A percentile compares a stretch with the other conserved stretches of the same genome.
These are phyloP conservation scores for Paguma larvata DNA, from an alignment of 2,797 vertebrate genomes.

Conservation along the genomic window DNA sequence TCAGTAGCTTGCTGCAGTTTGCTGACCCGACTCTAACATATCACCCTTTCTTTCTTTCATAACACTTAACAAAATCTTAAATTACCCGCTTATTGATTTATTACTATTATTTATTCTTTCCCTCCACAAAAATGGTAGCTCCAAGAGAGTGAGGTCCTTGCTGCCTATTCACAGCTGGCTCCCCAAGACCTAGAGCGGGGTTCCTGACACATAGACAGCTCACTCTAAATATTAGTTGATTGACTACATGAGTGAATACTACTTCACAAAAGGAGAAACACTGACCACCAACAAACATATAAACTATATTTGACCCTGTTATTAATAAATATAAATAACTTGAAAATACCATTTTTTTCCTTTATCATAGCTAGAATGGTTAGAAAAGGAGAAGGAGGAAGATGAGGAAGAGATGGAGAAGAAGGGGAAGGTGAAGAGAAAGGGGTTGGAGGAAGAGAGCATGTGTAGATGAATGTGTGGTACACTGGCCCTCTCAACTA, in stretches of 20 bases:
- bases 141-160: not conserved
- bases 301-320: not conserved
- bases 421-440: not conserved
- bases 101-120: not conserved
- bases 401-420: not conserved
- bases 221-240: not conserved
- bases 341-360: not conserved
- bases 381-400: not conserved
- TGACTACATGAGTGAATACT: not conserved
- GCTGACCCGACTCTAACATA: not conserved
- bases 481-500: not conserved
- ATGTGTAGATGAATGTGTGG: not conserved
- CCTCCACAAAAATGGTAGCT: not conserved
- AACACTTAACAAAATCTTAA: not conserved
- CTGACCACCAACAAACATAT: not conserved
- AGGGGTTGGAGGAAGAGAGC: not conserved
- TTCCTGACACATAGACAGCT: not conserved
- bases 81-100: not conserved
- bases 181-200: not conserved
- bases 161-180: not conserved
- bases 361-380: not conserved
- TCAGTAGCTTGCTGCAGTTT: not conserved
- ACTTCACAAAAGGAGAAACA: slow-evolving; percentile 5
- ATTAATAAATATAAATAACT: not conserved
- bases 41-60: not conserved